A percentile compares a stretch with the other conserved stretches of the same genome.
These are phyloP conservation scores for Habropoda laboriosa DNA, from an alignment of 1,140 invertebrate species.

Conservation along the genomic window DNA sequence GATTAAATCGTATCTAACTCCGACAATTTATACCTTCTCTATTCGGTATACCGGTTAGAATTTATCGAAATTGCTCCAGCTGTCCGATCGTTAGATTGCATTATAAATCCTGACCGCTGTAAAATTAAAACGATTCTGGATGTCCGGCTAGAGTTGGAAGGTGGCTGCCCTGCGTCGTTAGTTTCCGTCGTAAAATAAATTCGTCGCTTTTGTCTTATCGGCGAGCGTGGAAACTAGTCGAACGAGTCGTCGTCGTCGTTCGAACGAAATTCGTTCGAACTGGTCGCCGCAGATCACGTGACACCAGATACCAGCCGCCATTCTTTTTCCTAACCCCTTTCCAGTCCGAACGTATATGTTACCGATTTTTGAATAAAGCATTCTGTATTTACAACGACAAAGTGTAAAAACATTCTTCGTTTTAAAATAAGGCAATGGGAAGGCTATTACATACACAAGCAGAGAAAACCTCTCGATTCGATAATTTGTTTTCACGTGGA, in stretches of 20 bases:
- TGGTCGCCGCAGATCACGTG: not conserved
- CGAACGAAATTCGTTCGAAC: not conserved
- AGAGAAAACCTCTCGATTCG: too few relatives aligned
- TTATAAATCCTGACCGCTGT: too few relatives aligned
- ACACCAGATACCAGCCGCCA: not conserved
- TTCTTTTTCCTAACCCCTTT: not conserved
- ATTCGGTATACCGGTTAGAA: not conserved
- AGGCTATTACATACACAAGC: too few relatives aligned
- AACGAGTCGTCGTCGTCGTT: not conserved
- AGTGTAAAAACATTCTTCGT: too few relatives aligned
- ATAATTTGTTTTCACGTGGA: too few relatives aligned
- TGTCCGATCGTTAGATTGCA: too few relatives aligned
- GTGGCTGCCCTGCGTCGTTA: not conserved
- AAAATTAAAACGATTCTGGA: not conserved
- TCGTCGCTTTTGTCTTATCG: not conserved
- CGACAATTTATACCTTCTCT: not conserved
- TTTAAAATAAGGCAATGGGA: too few relatives aligned
- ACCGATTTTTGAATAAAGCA: too few relatives aligned
- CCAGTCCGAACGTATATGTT: too few relatives aligned
- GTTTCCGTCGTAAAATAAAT: slow-evolving; percentile 14
- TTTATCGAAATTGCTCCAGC: not conserved
- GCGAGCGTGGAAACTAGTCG: slow-evolving; percentile 5
- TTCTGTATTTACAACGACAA: too few relatives aligned
- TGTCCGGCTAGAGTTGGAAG: not conserved
- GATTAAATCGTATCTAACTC: not conserved